phyloP scores from a whole-genome alignment of 2,888 invertebrate genomes.

The Callyntrura guangdongensis region DNA sequence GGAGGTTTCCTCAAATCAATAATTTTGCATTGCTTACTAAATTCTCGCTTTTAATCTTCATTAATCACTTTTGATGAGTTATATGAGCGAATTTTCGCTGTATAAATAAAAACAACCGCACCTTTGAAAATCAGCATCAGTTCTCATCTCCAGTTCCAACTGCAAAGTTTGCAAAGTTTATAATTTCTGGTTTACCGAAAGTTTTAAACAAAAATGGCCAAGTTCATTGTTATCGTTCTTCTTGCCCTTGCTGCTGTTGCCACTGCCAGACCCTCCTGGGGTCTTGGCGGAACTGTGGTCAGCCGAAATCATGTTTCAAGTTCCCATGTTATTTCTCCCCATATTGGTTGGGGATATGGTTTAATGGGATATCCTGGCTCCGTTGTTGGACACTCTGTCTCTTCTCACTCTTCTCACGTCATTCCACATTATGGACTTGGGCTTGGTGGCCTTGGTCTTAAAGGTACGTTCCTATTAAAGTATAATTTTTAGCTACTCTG shows the following conservation, averaged over 20 bases:
- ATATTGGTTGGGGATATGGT: slow-evolving; percentile 19
- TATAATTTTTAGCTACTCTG: neutral
- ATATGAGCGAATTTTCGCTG: neutral
- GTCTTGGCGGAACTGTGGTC: slow-evolving; percentile 6
- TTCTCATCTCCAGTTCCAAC: neutral
- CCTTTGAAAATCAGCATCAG: slow-evolving; percentile 18
- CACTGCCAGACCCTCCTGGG: neutral
- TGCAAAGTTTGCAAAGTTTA: neutral
- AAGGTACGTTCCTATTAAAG: neutral
- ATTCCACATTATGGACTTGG: slow-evolving; percentile 20
- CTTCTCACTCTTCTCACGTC: slow-evolving; percentile 37
- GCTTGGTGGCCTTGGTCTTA: neutral
- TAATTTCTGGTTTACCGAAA: neutral
- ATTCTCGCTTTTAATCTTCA: neutral
- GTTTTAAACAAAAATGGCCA: slow-evolving; percentile 26
- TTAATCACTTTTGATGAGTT: neutral
- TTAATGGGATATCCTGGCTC: slow-evolving; percentile 27
- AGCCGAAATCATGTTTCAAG: neutral
- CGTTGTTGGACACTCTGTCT: slow-evolving; percentile 25
- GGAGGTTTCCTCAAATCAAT: slow-evolving; percentile 17
- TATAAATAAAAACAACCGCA: neutral
- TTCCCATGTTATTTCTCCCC: slow-evolving; percentile 39
- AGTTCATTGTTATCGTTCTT: slow-evolving; percentile 41
- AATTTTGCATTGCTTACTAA: neutral
- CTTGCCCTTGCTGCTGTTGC: slow-evolving; percentile 50